Evolutionary conservation across 2,888 invertebrate genomes (phyloP), one percentile per base, ranked within the genome.

Genomic region (Hydrotaea cyrtoneurina): DNA sequence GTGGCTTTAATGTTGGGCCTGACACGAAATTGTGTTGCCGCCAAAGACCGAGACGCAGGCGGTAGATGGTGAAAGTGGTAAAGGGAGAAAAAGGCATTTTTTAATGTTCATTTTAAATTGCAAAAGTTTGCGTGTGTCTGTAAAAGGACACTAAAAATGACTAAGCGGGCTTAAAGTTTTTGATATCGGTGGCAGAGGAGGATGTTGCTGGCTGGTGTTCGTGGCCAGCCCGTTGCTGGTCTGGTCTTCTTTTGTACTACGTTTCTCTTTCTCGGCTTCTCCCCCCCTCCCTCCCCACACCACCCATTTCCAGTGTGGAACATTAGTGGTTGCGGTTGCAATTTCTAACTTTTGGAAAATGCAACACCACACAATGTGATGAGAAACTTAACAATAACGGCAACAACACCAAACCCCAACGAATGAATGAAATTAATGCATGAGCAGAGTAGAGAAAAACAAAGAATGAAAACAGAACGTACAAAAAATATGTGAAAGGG

Each of bases 321-420:
- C 66, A 76, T 83, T 79, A 72, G 74, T 73, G 53, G 50, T 62
- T 80, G 59, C 43, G 80, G 77, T 74, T 73, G 59, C 53, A 62
- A 53, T 59, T 80, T 80, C 66, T 73, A 79, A 76, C 46, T 57
- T 59, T 59, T 26, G 43, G 73, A 66, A 78, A 83, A 83, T 64
- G 74, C 57, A 77, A 80, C 59, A 69, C 43, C 75, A 59, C 46
- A 69, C 66, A 66, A 76, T 76, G 79, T 66, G 73, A 78, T 39
- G 31, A 64, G 39, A 39, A 69, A 46, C 76, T 59, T 23, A 17
- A 66, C 15, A 78, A 73, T 21, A 62, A 8, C 31, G 26, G 59
- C 15, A 19, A 50, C 69, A 36, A 21, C 17, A 66, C 59, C 57
- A 71, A 21, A 55, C 17, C 62, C 23, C 26, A 55, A 3, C 26